A percentile compares a stretch with the other conserved stretches of the same genome.
Evolutionary conservation across 2,113 vertebrate genomes (phyloP).

Genomic region (Lichenostomus cassidix): DNA sequence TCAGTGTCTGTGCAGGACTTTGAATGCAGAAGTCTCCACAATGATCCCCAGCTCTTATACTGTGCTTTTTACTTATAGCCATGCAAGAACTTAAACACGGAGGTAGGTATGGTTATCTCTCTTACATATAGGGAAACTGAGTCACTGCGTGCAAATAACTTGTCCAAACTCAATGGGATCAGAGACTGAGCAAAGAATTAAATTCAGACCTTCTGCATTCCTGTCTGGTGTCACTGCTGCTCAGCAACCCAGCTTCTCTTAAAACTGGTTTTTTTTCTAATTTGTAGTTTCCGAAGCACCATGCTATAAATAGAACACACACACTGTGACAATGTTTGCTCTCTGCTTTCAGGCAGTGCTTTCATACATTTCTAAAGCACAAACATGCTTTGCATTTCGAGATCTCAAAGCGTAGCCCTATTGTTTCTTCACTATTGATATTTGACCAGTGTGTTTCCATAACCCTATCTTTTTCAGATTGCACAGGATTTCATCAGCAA

Average conservation of each 20-base stretch:
- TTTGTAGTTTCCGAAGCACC: conserved; percentile 3
- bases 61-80: not conserved
- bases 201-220: not conserved
- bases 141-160: not conserved
- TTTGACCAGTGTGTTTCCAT: not conserved
- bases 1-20: not conserved
- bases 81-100: not conserved
- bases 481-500: not conserved
- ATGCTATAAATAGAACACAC: conserved; percentile 16
- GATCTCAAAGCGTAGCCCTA: not conserved
- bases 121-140: not conserved
- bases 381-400: not conserved
- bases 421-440: not conserved
- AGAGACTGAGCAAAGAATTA: not conserved
- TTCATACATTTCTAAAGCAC: not conserved
- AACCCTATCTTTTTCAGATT: not conserved
- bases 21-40: not conserved
- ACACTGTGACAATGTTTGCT: conserved; percentile 28
- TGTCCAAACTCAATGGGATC: not conserved
- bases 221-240: conserved; percentile 21
- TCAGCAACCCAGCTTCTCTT: conserved; percentile 45
- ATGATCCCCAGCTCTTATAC: not conserved
- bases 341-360: conserved; percentile 10
- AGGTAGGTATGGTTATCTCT: not conserved
- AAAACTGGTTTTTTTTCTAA: not conserved